Base-by-base conservation (phyloP, 2,888 invertebrate species). In the Aporophyla nigra region DNA sequence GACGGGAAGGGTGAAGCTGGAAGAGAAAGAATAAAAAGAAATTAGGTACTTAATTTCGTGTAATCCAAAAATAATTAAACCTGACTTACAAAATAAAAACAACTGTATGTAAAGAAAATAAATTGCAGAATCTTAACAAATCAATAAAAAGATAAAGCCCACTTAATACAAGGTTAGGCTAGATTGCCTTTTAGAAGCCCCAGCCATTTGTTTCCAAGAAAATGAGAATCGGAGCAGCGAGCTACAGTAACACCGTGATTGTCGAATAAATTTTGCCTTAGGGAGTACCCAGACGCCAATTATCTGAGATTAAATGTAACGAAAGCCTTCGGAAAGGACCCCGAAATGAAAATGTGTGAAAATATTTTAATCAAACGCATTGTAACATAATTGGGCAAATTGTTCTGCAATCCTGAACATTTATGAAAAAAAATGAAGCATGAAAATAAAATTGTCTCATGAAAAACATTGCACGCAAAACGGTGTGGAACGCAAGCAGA, bases 251-350 rank as follows among this genome's bases (percentile, higher is more conserved):
- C 77, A 71, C 77, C 75, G 76, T 83, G 86, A 83, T 86, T 80
- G 84, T 67, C 74, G 75, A 86, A 85, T 86, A 84, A 80, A 85
- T 86, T 84, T 82, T 63, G 40, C 85, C 76, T 72, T 12, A 65
- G 84, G 81, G 86, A 86, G 63, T 75, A 81, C 76, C 73, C 71
- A 78, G 76, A 68, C 74, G 71, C 74, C 86, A 86, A 86, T 85
- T 85, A 86, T 84, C 74, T 73, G 70, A 86, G 85, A 85, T 85
- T 86, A 84, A 84, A 85, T 71, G 71, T 62, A 58, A 83, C 70
- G 62, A 79, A 84, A 71, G 46, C 74, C 67, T 82, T 75, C 27
- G 59, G 62, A 54, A 62, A 59, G 71, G 65, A n/a, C 59, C 33
- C 54, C 21, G 59, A 73, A 80, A 83, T 83, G 76, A 83, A 82